phyloP scores from a whole-genome alignment of 2,797 vertebrate species.

The Gadopsis marmoratus region DNA sequence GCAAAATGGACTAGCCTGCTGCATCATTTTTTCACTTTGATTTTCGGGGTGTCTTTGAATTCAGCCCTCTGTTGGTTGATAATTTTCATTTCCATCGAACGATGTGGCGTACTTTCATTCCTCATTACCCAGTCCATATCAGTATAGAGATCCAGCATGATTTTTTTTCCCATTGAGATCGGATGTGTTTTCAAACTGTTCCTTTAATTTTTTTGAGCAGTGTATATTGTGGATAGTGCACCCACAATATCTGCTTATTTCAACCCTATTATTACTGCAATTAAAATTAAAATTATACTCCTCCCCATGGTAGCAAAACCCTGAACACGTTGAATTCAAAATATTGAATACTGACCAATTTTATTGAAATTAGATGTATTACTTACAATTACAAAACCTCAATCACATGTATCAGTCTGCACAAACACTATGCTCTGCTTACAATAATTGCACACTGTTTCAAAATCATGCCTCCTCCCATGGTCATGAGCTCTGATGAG shows the following conservation, averaged over 20 bases:
- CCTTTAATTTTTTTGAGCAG: no score
- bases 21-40: no score
- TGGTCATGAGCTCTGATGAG: conserved; percentile 32
- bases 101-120: no score
- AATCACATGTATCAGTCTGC: conserved; percentile 80
- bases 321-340: conserved; percentile 32
- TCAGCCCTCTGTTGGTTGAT: no score
- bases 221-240: background rate
- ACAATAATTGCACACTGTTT: conserved; percentile 70
- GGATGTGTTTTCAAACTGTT: no score
- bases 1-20: no score
- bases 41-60: no score
- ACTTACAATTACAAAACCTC: conserved; percentile 87
- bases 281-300: background rate
- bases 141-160: no score
- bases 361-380: conserved; percentile 85
- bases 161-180: no score
- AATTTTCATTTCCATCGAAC: no score
- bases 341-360: conserved; percentile 78
- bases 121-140: no score
- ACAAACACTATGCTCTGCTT: conserved; percentile 74
- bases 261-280: background rate
- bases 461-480: conserved; percentile 49
- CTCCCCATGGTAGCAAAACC: background rate
- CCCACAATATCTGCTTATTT: background rate